Conservation (phyloP, 2,797 vertebrate genomes). For the Muraenolepis orangiensis region DNA sequence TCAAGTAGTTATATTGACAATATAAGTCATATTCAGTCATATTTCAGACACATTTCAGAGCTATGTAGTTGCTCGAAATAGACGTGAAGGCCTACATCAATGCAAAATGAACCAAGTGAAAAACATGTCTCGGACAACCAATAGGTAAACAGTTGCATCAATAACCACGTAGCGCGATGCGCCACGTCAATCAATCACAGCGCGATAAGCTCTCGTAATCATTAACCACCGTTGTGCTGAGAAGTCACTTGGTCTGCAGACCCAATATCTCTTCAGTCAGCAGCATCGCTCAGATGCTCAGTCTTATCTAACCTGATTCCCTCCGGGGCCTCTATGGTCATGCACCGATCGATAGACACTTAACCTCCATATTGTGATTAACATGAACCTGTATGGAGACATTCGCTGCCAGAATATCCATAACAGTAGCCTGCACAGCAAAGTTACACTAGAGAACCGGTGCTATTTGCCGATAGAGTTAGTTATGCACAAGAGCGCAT, state of each 20-base stretch:
- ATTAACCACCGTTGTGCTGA: constrained; percentile 83
- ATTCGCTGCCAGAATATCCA: neutral
- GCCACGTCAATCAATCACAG: constrained; percentile 80
- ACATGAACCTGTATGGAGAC: constrained; percentile 33
- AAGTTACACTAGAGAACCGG: neutral
- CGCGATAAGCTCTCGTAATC: constrained; percentile 77
- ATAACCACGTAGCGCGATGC: constrained; percentile 82
- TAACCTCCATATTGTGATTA: constrained; percentile 48
- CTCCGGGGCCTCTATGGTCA: constrained; percentile 37
- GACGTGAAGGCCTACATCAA: neutral
- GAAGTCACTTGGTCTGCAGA: constrained; percentile 67
- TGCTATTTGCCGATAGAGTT: neutral
- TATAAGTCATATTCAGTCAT: neutral
- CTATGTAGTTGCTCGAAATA: neutral
- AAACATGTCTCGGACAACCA: constrained; percentile 68
- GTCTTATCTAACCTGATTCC: constrained; percentile 63
- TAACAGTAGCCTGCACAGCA: neutral
- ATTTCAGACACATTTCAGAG: neutral
- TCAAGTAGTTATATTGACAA: no score
- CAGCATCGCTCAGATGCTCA: constrained; percentile 51
- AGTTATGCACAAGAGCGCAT: neutral
- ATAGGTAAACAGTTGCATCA: constrained; percentile 92
- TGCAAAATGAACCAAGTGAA: constrained; percentile 31
- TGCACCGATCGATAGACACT: constrained; percentile 55
- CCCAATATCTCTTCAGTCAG: constrained; percentile 66